Conservation (phyloP, 2,888 invertebrate species). For the Oconnorella tubifera region DNA sequence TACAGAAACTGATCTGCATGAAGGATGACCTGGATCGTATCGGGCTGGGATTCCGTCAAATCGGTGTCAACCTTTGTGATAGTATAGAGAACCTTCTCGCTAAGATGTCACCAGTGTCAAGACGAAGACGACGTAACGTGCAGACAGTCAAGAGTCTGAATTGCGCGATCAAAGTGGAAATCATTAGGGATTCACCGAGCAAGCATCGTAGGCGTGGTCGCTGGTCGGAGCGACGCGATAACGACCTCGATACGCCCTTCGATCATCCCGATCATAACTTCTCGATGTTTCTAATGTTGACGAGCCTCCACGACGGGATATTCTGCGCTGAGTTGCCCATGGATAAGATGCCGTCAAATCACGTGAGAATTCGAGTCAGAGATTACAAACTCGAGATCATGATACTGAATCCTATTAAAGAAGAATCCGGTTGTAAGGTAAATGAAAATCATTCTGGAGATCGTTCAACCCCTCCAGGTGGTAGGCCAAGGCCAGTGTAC, state of each 20-base stretch:
- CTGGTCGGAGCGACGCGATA: not conserved
- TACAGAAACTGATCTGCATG: slow-evolving; percentile 1
- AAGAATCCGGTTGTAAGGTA: not conserved
- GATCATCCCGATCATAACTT: slow-evolving; percentile 11
- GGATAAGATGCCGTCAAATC: slow-evolving; percentile 12
- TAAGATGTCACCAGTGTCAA: not conserved
- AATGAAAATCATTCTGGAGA: not conserved
- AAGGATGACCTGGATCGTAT: slow-evolving; percentile 13
- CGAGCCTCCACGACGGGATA: slow-evolving; percentile 10
- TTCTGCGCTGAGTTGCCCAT: slow-evolving; percentile 21
- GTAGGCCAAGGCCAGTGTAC: not conserved
- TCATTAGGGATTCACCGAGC: slow-evolving; percentile 5
- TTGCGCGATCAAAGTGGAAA: slow-evolving; percentile 8
- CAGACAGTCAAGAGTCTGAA: not conserved
- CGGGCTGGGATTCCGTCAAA: slow-evolving; percentile 3
- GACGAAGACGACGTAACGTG: not conserved
- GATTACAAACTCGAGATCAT: slow-evolving; percentile 24
- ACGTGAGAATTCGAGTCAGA: slow-evolving; percentile 20
- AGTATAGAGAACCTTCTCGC: slow-evolving; percentile 13
- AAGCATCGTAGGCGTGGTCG: not conserved
- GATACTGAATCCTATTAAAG: not conserved
- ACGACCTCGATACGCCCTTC: not conserved
- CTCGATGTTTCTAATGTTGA: slow-evolving; percentile 13
- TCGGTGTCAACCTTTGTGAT: not conserved
- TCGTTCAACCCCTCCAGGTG: not conserved